These are phyloP conservation scores for Pocillopora grandis DNA, from an alignment of 92 coral and sea anemone species.

Conservation along the genomic window DNA sequence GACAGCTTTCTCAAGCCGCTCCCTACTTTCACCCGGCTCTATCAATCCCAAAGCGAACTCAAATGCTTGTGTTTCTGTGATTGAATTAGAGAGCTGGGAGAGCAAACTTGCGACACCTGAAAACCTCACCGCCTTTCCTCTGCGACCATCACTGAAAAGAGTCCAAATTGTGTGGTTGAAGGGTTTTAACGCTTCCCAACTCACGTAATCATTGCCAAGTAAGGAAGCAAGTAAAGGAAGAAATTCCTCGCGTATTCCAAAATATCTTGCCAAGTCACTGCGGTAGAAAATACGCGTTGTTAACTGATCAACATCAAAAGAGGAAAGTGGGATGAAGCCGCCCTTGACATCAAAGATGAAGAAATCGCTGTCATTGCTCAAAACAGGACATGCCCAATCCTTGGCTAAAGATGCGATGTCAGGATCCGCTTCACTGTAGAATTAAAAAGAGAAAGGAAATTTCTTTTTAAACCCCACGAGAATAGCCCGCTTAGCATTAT, in stretches of 20 bases:
- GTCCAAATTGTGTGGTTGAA: slow-evolving; percentile 46
- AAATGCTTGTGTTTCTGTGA: slow-evolving; percentile 46
- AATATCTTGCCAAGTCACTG: slow-evolving; percentile 53
- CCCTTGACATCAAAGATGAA: slow-evolving; percentile 74
- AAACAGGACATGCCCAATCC: slow-evolving; percentile 71
- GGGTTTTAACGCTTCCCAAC: slow-evolving; percentile 43
- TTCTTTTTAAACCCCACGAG: too few species aligned
- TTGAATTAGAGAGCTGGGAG: slow-evolving; percentile 18
- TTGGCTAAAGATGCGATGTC: slow-evolving; percentile 81
- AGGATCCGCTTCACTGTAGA: slow-evolving; percentile 80
- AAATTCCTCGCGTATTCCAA: slow-evolving; percentile 47
- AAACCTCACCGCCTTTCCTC: slow-evolving; percentile 35
- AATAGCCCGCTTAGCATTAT: too few species aligned
- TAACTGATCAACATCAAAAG: slow-evolving; percentile 33
- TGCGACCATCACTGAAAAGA: slow-evolving; percentile 32
- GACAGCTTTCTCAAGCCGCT: slow-evolving; percentile 40
- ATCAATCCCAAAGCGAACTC: slow-evolving; percentile 39
- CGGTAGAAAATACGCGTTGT: slow-evolving; percentile 57
- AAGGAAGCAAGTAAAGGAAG: slow-evolving; percentile 87
- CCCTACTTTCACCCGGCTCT: neutral
- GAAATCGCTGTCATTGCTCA: slow-evolving; percentile 92
- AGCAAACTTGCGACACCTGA: slow-evolving; percentile 56
- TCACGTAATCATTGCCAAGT: slow-evolving; percentile 84
- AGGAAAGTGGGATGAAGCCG: slow-evolving; percentile 82
- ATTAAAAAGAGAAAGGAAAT: too few species aligned